Base-by-base conservation (phyloP, 2,113 vertebrate genomes). In the Eptesicus fuscus region DNA sequence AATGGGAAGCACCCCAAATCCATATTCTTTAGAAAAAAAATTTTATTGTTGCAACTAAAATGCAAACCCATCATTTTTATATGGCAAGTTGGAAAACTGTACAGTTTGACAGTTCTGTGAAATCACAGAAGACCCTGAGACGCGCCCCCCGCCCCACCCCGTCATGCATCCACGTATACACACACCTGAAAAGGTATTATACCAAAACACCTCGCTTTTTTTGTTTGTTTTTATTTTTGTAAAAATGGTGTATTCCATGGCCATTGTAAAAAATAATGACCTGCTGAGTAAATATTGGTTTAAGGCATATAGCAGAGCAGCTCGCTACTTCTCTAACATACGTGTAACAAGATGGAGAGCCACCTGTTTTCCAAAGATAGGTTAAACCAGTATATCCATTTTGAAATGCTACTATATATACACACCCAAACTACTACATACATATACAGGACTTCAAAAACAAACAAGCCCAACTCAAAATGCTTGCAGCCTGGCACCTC, bases 291-390 rank as follows among this genome's bases (percentile, higher is more conserved):
- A 97, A 97, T 98, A 97, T 97, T 95, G 98, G 98, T 98, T 98
- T 98, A 99, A 99, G 98, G 98, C 98, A 98, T 97, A 98, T 88
- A 98, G 98, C 98, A 98, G 98, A 98, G 98, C 98, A 98, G 98
- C 98, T 98, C 91, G 96, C 98, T 98, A 98, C 97, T 97, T 98
- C 98, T 93, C 98, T 98, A 98, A 97, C 97, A 71, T 18, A 77
- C 78, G 94, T 94, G 96, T 97, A 96, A 98, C 97, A n/a, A 40
- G 94, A 96, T 92, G 96, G 97, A 97, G 95, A 93, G 94, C 97
- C 97, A 89, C 80, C 97, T 89, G 92, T 83, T 91, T 61, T 96
- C 98, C 98, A 91, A 95, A 96, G 98, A 97, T 2, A 97, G 97
- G 96, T 94, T 96, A 97, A 11, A 94, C 98, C 98, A 98, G 98